These are phyloP conservation scores for Acrossocheilus fasciatus DNA, from an alignment of 2,797 vertebrate genomes.

Conservation along the genomic window DNA sequence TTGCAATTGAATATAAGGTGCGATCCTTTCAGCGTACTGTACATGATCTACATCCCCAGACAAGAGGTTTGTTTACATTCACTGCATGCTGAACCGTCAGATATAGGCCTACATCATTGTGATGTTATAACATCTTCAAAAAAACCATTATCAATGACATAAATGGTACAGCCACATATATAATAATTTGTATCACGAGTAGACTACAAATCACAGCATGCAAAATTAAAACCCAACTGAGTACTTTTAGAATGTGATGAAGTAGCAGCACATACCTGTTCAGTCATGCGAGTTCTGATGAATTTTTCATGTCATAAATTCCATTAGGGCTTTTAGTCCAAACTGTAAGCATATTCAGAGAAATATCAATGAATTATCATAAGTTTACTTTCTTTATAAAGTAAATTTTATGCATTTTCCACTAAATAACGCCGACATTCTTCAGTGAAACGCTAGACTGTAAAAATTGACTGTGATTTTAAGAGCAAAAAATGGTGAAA, in stretches of 20 bases:
- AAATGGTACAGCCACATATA: not conserved
- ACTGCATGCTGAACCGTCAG: not conserved
- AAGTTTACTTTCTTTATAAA: not conserved
- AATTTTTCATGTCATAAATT: not conserved
- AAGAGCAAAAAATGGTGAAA: too few species aligned
- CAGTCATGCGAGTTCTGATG: not conserved
- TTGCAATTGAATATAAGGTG: not conserved
- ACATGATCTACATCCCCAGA: not conserved
- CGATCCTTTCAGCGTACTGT: not conserved
- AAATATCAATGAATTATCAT: too few species aligned
- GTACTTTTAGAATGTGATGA: not conserved
- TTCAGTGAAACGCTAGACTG: not conserved
- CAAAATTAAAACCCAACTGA: not conserved
- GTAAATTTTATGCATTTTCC: not conserved
- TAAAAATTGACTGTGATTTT: too few species aligned
- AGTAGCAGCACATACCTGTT: constrained; percentile 1
- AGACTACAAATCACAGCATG: not conserved
- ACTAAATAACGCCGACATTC: not conserved
- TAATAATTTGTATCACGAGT: not conserved
- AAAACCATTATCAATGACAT: not conserved
- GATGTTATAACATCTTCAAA: not conserved
- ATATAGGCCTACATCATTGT: not conserved
- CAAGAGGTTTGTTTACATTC: not conserved
- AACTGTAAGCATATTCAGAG: not conserved
- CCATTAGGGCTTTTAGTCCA: not conserved